Evolutionary conservation across 2,113 vertebrate genomes (phyloP).

Genomic region (Progne subis): DNA sequence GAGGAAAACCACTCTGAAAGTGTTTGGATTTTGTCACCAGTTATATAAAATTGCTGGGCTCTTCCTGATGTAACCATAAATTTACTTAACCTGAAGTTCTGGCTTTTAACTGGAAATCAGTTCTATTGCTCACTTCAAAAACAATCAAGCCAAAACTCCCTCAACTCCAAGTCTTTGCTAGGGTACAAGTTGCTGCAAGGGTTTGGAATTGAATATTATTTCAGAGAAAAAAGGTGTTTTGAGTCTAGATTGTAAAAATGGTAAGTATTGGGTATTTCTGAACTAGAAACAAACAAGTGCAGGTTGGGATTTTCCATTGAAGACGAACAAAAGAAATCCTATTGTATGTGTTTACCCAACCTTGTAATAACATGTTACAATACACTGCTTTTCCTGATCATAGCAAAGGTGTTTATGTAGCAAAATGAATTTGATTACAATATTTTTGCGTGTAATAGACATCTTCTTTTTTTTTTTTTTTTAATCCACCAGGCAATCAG

Average conservation of each 20-base stretch:
- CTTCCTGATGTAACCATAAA: neutral
- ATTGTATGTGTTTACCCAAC: neutral
- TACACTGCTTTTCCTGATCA: conserved; percentile 15
- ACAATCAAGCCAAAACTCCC: neutral
- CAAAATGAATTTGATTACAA: neutral
- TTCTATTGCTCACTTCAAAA: neutral
- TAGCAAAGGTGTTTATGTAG: neutral
- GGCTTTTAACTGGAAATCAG: neutral
- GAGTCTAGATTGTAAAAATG: neutral
- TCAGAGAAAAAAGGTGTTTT: neutral
- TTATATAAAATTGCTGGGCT: neutral
- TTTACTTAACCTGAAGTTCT: neutral
- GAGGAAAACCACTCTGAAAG: neutral
- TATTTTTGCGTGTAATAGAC: neutral
- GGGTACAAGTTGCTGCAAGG: neutral
- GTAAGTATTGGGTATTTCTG: neutral
- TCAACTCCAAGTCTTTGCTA: neutral
- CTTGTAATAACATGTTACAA: neutral
- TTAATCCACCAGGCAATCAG: conserved; percentile 85
- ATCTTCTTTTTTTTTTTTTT: neutral
- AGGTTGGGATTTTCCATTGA: neutral
- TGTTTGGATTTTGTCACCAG: neutral
- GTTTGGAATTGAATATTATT: neutral
- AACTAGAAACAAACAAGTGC: neutral
- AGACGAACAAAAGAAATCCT: neutral